phyloP scores from a whole-genome alignment of 37 sponge, comb jelly and placozoan genomes.

The Haliclona indistincta region DNA sequence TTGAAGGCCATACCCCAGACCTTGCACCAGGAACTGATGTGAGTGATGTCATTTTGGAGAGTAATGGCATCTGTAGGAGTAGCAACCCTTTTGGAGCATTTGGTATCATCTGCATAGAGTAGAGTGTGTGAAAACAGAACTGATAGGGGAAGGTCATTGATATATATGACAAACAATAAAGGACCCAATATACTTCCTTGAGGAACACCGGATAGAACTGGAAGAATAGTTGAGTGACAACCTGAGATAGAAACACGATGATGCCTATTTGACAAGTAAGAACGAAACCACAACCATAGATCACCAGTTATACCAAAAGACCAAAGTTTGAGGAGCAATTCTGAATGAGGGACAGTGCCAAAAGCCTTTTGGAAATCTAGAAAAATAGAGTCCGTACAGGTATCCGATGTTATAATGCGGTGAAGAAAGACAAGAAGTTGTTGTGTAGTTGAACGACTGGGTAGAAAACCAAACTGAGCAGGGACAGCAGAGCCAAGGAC shows the following conservation, averaged over 20 bases:
- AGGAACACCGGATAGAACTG: constrained; percentile 32
- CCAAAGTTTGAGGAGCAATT: constrained; percentile 20
- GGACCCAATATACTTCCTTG: constrained; percentile 39
- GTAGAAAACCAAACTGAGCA: too few relatives aligned
- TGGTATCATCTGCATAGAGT: constrained; percentile 47
- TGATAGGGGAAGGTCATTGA: constrained; percentile 21
- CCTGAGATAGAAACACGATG: constrained; percentile 6
- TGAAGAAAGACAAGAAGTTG: too few relatives aligned
- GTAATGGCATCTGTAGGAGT: too few relatives aligned
- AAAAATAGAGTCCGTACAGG: constrained; percentile 5
- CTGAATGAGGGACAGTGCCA: constrained; percentile 25
- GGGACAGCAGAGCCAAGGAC: too few relatives aligned
- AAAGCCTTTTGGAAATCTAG: constrained; percentile 34
- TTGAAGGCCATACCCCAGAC: not conserved
- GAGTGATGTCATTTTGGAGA: not conserved
- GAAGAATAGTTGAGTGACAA: constrained; percentile 9
- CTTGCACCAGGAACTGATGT: not conserved
- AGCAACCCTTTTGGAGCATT: too few relatives aligned
- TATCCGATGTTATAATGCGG: too few relatives aligned
- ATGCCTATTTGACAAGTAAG: constrained; percentile 1
- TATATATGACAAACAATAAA: constrained; percentile 24
- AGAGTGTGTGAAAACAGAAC: not conserved
- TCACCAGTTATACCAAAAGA: constrained; percentile 13
- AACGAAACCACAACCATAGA: constrained; percentile 21
- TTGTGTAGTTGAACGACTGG: too few relatives aligned